phyloP scores from a whole-genome alignment of 2,888 invertebrate genomes.

The Tetragnatha montana region DNA sequence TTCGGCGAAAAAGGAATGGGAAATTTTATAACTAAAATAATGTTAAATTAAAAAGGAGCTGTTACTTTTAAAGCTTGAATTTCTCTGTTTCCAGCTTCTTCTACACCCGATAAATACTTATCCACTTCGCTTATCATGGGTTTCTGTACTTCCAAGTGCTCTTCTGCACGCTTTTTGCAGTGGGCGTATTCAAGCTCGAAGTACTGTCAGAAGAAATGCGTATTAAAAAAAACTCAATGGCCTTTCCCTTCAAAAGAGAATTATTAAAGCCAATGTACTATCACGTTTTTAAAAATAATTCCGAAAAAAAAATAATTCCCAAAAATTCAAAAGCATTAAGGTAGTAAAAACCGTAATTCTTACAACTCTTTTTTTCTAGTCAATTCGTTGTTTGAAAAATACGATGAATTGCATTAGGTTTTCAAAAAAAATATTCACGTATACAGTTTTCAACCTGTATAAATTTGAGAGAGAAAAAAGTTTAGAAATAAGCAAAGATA shows the following conservation, averaged over 20 bases:
- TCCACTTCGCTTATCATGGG: slow-evolving; percentile 44
- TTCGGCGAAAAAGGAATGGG: no score
- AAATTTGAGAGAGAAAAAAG: no score
- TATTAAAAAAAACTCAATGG: neutral
- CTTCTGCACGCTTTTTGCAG: slow-evolving; percentile 22
- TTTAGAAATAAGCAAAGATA: no score
- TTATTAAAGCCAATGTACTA: neutral
- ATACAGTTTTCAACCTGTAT: no score
- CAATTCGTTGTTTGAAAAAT: no score
- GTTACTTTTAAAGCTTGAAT: slow-evolving; percentile 34
- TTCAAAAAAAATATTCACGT: no score
- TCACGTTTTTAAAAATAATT: neutral
- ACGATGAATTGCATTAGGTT: no score
- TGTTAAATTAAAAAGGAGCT: no score
- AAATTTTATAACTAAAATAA: no score
- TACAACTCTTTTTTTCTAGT: no score
- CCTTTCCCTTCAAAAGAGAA: neutral
- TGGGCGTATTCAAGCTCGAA: slow-evolving; percentile 55
- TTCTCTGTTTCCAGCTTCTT: slow-evolving; percentile 54
- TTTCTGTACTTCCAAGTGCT: slow-evolving; percentile 31
- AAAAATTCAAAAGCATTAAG: neutral
- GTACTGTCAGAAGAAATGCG: slow-evolving; percentile 32
- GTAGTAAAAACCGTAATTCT: no score
- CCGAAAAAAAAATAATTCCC: neutral
- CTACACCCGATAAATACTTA: slow-evolving; percentile 42